Evolutionary conservation across 2,888 invertebrate species (phyloP).

Genomic region (Orchestes rusci): DNA sequence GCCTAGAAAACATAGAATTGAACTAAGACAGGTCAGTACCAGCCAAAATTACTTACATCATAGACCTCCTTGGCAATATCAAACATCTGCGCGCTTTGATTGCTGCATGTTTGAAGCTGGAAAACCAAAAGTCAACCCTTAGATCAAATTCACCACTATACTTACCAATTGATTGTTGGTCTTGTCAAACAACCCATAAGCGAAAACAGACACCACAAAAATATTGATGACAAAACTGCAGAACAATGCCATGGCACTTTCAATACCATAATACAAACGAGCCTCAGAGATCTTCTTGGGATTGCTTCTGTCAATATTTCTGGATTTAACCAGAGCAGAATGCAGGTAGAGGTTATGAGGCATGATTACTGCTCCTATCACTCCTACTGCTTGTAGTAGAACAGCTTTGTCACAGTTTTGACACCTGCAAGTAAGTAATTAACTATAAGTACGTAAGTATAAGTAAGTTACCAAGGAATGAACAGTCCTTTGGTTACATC

Average conservation of each 20-base stretch:
- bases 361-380: slow-evolving; percentile 80
- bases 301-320: slow-evolving; percentile 68
- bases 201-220: slow-evolving; percentile 82
- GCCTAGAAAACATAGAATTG: slow-evolving; percentile 39
- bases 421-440: slow-evolving; percentile 41
- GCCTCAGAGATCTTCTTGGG: slow-evolving; percentile 68
- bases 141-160: background rate
- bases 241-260: slow-evolving; percentile 68
- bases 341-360: slow-evolving; percentile 87
- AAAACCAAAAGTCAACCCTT: slow-evolving; percentile 4
- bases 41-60: slow-evolving; percentile 19
- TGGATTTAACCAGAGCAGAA: slow-evolving; percentile 81
- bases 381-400: slow-evolving; percentile 68
- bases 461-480: slow-evolving; percentile 52
- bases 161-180: slow-evolving; percentile 62
- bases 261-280: slow-evolving; percentile 74
- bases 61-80: slow-evolving; percentile 24
- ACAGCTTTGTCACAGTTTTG: slow-evolving; percentile 58
- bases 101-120: slow-evolving; percentile 13
- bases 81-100: slow-evolving; percentile 9
- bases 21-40: too few species aligned
- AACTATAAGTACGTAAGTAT: background rate
- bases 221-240: slow-evolving; percentile 80
- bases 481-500: slow-evolving; percentile 70
- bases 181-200: slow-evolving; percentile 66